Conservation (phyloP, 2,113 vertebrate species). For the Sander vitreus region DNA sequence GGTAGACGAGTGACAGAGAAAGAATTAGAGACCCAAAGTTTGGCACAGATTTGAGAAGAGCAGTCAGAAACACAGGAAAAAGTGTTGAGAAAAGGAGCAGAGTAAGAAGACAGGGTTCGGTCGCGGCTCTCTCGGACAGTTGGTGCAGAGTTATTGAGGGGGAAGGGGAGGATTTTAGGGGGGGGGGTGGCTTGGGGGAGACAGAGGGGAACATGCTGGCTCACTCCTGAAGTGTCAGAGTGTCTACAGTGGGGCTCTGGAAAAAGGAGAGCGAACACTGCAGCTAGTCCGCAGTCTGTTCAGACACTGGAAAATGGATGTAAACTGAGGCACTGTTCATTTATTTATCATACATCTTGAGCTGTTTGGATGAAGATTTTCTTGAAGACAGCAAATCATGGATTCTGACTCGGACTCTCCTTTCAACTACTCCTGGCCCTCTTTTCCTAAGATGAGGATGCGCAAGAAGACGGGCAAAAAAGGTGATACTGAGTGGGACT, state of each 20-base stretch:
- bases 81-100: neutral
- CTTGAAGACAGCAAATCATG: slow-evolving; percentile 81
- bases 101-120: slow-evolving; percentile 37
- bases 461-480: slow-evolving; percentile 88
- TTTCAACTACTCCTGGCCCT: slow-evolving; percentile 99
- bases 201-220: slow-evolving; percentile 80
- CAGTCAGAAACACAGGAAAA: slow-evolving; percentile 14
- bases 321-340: slow-evolving; percentile 46
- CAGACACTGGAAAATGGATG: slow-evolving; percentile 55
- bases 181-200: slow-evolving; percentile 68
- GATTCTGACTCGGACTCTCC: slow-evolving; percentile 98
- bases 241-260: slow-evolving; percentile 66
- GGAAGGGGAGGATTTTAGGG: slow-evolving; percentile 68
- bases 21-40: slow-evolving; percentile 17
- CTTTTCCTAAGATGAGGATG: slow-evolving; percentile 97
- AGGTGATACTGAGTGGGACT: slow-evolving; percentile 85
- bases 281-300: slow-evolving; percentile 30
- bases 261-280: slow-evolving; percentile 51
- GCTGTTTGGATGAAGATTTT: slow-evolving; percentile 44
- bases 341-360: slow-evolving; percentile 39
- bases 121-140: slow-evolving; percentile 57
- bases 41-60: slow-evolving; percentile 41
- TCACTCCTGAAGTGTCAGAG: slow-evolving; percentile 78
- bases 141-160: slow-evolving; percentile 59
- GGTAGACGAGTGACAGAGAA: slow-evolving; percentile 43